Evolutionary conservation across 2,113 vertebrate species (phyloP).

Genomic region (Petromus typicus): DNA sequence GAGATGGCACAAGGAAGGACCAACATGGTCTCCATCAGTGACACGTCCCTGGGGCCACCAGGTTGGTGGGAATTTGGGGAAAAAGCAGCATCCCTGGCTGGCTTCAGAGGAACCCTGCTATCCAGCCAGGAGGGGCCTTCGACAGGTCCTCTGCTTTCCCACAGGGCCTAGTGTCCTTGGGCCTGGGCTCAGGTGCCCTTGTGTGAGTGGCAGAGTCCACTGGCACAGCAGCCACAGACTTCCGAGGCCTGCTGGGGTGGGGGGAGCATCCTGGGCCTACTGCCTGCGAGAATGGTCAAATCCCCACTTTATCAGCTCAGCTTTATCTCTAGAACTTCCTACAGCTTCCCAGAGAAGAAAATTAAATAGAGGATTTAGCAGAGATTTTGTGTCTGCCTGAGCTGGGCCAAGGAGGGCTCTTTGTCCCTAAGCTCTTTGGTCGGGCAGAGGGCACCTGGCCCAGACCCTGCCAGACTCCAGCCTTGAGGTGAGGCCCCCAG

Average conservation of each 20-base stretch:
- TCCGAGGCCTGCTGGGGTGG: background rate
- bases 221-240: background rate
- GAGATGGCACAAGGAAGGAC: background rate
- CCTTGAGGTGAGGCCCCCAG: background rate
- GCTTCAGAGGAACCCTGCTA: background rate
- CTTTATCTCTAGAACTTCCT: constrained; percentile 73
- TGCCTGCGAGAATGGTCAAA: background rate
- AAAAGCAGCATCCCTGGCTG: background rate
- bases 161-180: background rate
- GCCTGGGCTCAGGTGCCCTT: background rate
- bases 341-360: constrained; percentile 71
- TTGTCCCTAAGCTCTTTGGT: background rate
- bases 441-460: background rate
- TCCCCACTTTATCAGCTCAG: constrained; percentile 69
- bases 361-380: constrained; percentile 72
- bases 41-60: background rate
- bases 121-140: background rate
- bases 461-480: background rate
- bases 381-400: background rate
- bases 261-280: background rate
- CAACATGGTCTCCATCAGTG: background rate
- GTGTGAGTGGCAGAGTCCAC: background rate
- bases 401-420: background rate
- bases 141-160: background rate
- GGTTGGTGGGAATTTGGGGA: background rate